phyloP scores from a whole-genome alignment of 1,140 invertebrate species.

The Dinothrombium tinctorium region DNA sequence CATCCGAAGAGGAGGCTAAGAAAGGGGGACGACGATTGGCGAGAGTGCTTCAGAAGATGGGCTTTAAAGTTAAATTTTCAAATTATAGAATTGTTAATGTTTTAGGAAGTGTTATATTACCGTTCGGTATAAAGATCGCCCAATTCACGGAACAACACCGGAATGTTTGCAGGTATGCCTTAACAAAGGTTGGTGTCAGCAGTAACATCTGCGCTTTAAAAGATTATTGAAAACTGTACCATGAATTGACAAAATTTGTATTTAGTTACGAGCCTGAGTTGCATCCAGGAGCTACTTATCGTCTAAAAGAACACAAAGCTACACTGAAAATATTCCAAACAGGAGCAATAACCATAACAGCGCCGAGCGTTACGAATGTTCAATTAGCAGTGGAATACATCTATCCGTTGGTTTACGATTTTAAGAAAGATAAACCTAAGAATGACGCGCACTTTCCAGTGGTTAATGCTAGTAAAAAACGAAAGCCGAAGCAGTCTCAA shows the following conservation, averaged over 20 bases:
- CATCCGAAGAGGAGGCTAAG: slow-evolving; percentile 64
- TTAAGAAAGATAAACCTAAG: slow-evolving; percentile 44
- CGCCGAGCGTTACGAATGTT: slow-evolving; percentile 61
- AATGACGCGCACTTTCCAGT: too few species aligned
- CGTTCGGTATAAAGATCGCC: slow-evolving; percentile 83
- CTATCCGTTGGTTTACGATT: slow-evolving; percentile 74
- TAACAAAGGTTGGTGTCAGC: too few species aligned
- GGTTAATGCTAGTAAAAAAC: too few species aligned
- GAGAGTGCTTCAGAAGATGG: slow-evolving; percentile 69
- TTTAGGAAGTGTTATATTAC: slow-evolving; percentile 84
- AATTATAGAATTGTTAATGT: slow-evolving; percentile 95
- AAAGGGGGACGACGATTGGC: slow-evolving; percentile 73
- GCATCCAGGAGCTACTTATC: slow-evolving; percentile 90
- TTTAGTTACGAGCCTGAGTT: slow-evolving; percentile 91
- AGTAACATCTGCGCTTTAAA: too few species aligned
- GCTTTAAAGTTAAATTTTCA: slow-evolving; percentile 58
- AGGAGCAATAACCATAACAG: slow-evolving; percentile 84
- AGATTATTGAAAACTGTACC: too few species aligned
- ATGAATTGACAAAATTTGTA: too few species aligned
- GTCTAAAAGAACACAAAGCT: slow-evolving; percentile 64
- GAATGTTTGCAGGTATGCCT: slow-evolving; percentile 43
- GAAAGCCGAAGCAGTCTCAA: too few species aligned
- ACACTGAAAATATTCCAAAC: slow-evolving; percentile 95
- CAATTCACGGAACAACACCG: slow-evolving; percentile 58
- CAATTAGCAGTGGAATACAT: slow-evolving; percentile 80